phyloP scores from a whole-genome alignment of 2,113 vertebrate genomes.

The Meles meles region DNA sequence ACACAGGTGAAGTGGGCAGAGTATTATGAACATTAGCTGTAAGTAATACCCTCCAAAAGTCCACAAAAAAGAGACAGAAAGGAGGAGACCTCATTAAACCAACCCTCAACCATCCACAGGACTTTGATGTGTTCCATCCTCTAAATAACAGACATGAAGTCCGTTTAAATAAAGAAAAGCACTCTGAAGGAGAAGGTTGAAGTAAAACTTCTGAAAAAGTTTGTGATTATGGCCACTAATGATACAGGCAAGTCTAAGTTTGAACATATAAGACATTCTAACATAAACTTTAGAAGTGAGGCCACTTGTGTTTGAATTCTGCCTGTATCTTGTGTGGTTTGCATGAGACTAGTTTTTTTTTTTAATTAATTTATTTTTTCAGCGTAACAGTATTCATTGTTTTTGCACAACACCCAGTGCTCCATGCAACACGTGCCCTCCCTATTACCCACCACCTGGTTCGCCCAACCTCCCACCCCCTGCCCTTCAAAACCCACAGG shows the following conservation, averaged over 20 bases:
- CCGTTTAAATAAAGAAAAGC: neutral
- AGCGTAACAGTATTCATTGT: too few relatives aligned
- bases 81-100: neutral
- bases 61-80: neutral
- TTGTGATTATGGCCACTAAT: neutral
- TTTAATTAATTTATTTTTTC: too few relatives aligned
- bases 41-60: neutral
- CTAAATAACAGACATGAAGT: neutral
- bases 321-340: neutral
- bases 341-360: neutral
- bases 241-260: neutral
- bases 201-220: neutral
- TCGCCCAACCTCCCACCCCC: too few relatives aligned
- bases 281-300: neutral
- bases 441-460: too few relatives aligned
- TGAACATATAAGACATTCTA: neutral
- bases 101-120: neutral
- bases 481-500: too few relatives aligned
- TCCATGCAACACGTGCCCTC: too few relatives aligned
- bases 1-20: neutral
- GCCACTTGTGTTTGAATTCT: neutral
- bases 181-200: neutral
- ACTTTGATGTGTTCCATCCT: neutral
- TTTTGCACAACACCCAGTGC: too few relatives aligned
- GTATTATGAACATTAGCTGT: neutral